Evolutionary conservation across 2,113 vertebrate genomes (phyloP).

Genomic region (Todiramphus chloris): DNA sequence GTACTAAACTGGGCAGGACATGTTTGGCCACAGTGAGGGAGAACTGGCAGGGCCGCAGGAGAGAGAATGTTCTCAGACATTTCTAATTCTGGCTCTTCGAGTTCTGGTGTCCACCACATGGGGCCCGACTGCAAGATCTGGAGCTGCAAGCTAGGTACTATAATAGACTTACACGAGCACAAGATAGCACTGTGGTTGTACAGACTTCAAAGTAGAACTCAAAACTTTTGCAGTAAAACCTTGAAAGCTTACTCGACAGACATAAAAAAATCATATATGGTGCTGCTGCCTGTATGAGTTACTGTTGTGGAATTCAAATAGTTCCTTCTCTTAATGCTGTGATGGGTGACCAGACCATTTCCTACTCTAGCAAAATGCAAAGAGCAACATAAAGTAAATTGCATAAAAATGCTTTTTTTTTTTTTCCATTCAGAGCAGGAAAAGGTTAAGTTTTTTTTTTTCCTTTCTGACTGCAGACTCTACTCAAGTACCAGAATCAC

Average conservation of each 20-base stretch:
- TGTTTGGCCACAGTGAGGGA: neutral
- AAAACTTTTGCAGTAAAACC: neutral
- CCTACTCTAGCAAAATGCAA: neutral
- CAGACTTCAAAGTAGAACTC: neutral
- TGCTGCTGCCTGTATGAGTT: neutral
- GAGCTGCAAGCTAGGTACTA: neutral
- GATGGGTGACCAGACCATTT: neutral
- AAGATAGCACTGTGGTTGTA: neutral
- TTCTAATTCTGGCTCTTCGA: neutral
- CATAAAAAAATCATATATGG: neutral
- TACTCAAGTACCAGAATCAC: neutral
- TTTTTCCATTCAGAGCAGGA: neutral
- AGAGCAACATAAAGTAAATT: neutral
- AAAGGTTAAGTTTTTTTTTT: neutral
- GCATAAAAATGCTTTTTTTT: neutral
- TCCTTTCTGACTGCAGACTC: neutral
- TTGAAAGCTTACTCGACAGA: neutral
- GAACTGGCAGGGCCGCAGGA: neutral
- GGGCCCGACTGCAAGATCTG: neutral
- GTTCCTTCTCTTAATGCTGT: neutral
- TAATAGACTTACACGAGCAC: neutral
- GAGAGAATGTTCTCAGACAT: neutral
- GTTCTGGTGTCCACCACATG: neutral
- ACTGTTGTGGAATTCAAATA: neutral
- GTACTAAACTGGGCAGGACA: neutral